Base-by-base conservation (phyloP, 2,113 vertebrate species). In the Lampris megalopsis region DNA sequence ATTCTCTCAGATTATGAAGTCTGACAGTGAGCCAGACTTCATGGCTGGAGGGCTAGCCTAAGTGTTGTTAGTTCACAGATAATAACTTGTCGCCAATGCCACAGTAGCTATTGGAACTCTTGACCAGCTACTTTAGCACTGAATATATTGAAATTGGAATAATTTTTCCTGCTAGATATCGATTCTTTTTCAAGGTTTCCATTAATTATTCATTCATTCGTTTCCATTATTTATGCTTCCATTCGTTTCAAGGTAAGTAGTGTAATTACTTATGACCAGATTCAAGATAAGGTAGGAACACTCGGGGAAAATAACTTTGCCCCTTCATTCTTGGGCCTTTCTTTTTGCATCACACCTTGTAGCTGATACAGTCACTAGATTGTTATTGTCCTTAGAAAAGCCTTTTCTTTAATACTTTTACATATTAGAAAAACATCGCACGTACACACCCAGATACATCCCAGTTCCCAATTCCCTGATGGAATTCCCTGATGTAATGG, bases 81-180 rank as follows among this genome's bases (percentile, higher is more conserved):
- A 75, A 83, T 64, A 85, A 77, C 52, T 56, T 73, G 72, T 56
- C 38, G 65, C 70, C 72, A 78, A 80, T 73, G 77, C 74, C 49
- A 53, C 56, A 83, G 70, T 83, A 77, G 81, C 75, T 52, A 68
- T 75, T 73, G 59, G 53, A 58, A 48, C 76, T 71, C 57, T 88
- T 60, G 60, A 61, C 57, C 82, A 83, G 61, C 48, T 59, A 76
- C 66, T 79, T 74, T 70, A 76, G 71, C 48, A 7, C 41, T 43
- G 13, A 57, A 80, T 52, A 84, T 88, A 88, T 87, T 79, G 77
- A 71, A 69, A 81, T 70, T 64, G 81, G 63, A 88, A 88, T 85
- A 73, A 80, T 90, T 86, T 76, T 47, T 7, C 64, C 57, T 43
- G 38, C 56, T 79, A 65, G 78, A 87, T 73, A 69, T 84, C 80